phyloP scores from a whole-genome alignment of 2,113 vertebrate genomes.

The Arothron firmamentum region DNA sequence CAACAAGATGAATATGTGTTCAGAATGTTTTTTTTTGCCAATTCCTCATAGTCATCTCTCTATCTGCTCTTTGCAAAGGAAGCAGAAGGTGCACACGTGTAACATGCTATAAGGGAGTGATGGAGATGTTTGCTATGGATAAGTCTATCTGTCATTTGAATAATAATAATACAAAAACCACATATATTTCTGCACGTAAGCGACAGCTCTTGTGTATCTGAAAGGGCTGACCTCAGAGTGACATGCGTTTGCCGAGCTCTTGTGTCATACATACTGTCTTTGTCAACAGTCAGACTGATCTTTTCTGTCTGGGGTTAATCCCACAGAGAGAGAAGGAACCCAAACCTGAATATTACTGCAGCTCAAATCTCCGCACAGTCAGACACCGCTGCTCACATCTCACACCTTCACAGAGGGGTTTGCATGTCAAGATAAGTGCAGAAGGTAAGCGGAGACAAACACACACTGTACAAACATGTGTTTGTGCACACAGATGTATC shows the following conservation, averaged over 20 bases:
- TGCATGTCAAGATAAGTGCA: constrained; percentile 74
- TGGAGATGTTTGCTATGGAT: no score
- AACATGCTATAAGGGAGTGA: no score
- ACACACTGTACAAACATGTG: constrained; percentile 33
- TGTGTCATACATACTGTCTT: constrained; percentile 62
- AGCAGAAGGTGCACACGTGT: no score
- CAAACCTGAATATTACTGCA: constrained; percentile 69
- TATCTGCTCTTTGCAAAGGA: background rate
- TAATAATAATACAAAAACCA: no score
- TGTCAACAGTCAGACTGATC: constrained; percentile 67
- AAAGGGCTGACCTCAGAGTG: constrained; percentile 27
- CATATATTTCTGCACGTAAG: no score
- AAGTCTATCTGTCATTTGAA: no score
- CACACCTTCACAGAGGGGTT: constrained; percentile 66
- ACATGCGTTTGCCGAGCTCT: constrained; percentile 40
- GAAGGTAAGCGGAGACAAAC: constrained; percentile 64
- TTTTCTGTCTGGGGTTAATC: constrained; percentile 71
- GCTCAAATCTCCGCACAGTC: constrained; percentile 64
- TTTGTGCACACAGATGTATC: constrained; percentile 3
- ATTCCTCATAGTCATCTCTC: constrained; percentile 4
- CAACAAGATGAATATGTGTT: constrained; percentile 30
- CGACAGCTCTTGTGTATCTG: constrained; percentile 22
- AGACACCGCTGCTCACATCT: constrained; percentile 70
- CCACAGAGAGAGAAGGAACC: constrained; percentile 63
- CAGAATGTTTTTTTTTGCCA: constrained; percentile 7